Conservation (phyloP, 2,888 invertebrate genomes). For the Octodonta nipae region DNA sequence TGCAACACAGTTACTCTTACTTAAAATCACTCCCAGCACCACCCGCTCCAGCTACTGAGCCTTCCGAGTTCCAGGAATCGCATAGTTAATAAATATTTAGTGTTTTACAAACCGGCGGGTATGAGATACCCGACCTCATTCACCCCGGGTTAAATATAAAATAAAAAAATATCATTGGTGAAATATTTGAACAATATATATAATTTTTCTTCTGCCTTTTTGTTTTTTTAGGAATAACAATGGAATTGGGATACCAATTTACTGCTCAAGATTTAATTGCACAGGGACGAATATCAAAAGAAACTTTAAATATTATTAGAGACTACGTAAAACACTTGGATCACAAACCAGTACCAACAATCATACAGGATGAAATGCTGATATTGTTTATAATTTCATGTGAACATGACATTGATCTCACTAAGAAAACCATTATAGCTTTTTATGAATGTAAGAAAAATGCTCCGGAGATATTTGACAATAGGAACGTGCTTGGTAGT, state of each 20-base stretch:
- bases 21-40: too few relatives aligned
- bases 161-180: too few relatives aligned
- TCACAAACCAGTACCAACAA: constrained; percentile 29
- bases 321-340: constrained; percentile 15
- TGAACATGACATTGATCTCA: constrained; percentile 44
- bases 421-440: constrained; percentile 48
- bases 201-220: too few relatives aligned
- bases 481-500: constrained; percentile 35
- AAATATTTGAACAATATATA: too few relatives aligned
- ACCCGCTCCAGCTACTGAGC: too few relatives aligned
- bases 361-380: constrained; percentile 44
- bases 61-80: too few relatives aligned
- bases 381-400: constrained; percentile 54
- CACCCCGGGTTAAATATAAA: too few relatives aligned
- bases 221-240: too few relatives aligned
- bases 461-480: constrained; percentile 49
- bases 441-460: constrained; percentile 47
- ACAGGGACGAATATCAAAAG: constrained; percentile 19
- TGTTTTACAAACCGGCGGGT: too few relatives aligned
- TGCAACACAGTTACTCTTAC: too few relatives aligned
- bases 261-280: constrained; percentile 21
- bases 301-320: constrained; percentile 14
- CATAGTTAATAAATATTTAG: too few relatives aligned
- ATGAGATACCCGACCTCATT: too few relatives aligned
- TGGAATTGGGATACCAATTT: constrained; percentile 20